phyloP scores from a whole-genome alignment of 2,113 vertebrate genomes.

The Seriola quinqueradiata region DNA sequence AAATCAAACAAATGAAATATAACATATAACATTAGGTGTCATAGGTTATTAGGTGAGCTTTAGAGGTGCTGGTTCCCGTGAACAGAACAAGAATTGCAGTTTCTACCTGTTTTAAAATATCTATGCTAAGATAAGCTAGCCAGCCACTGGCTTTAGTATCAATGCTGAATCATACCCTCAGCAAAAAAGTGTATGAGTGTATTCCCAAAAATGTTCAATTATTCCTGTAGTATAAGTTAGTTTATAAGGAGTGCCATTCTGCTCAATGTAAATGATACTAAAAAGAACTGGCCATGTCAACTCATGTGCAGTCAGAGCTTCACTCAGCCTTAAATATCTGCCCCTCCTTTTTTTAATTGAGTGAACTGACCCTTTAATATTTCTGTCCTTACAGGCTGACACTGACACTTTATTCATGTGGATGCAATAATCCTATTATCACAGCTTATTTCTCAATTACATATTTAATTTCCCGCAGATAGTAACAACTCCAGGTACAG shows the following conservation, averaged over 20 bases:
- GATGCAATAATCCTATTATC: slow-evolving; percentile 14
- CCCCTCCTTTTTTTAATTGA: not conserved
- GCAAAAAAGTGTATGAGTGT: not conserved
- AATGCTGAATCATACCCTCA: too few relatives aligned
- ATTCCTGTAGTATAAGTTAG: not conserved
- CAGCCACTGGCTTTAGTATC: too few relatives aligned
- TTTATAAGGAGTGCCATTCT: not conserved
- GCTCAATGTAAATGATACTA: too few relatives aligned
- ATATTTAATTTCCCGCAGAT: slow-evolving; percentile 7
- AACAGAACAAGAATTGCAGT: too few relatives aligned
- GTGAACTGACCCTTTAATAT: slow-evolving; percentile 6
- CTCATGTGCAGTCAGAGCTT: too few relatives aligned
- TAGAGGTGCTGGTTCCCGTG: too few relatives aligned
- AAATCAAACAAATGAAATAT: not conserved
- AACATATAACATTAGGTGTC: too few relatives aligned
- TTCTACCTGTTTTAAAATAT: too few relatives aligned
- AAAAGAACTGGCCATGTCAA: too few relatives aligned
- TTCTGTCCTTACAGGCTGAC: not conserved
- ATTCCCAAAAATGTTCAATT: not conserved
- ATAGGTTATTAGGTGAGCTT: not conserved
- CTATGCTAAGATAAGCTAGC: too few relatives aligned
- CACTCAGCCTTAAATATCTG: too few relatives aligned
- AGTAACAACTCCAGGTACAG: not conserved
- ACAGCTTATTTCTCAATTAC: not conserved
- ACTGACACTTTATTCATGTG: not conserved